A percentile compares a stretch with the other conserved stretches of the same genome.
These are phyloP conservation scores for Gonocerus acuteangulatus DNA, from an alignment of 2,888 invertebrate species.

Conservation along the genomic window DNA sequence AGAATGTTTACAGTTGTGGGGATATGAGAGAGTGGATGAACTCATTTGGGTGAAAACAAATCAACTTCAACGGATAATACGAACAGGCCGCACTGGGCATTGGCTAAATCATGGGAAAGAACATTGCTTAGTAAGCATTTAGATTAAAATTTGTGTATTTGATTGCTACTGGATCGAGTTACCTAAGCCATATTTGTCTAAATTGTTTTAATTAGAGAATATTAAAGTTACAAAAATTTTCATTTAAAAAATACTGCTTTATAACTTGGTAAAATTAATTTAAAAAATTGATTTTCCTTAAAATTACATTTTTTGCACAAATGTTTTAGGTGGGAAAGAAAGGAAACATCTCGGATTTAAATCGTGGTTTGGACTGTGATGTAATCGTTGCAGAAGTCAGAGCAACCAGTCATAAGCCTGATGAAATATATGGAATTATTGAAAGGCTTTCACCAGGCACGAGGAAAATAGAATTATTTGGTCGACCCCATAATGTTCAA, in stretches of 20 bases:
- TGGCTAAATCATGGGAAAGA: constrained; percentile 99
- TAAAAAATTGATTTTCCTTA: too few species aligned
- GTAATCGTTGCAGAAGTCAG: constrained; percentile 97
- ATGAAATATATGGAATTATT: constrained; percentile 96
- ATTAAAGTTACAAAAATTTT: not conserved
- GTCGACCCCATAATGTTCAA: constrained; percentile 93
- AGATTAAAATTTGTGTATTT: too few species aligned
- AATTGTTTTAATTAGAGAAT: not conserved
- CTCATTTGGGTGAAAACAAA: constrained; percentile 99
- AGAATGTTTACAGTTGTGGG: constrained; percentile 93
- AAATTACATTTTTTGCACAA: too few species aligned
- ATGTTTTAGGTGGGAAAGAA: constrained; percentile 78
- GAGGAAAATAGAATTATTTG: constrained; percentile 93
- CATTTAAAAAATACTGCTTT: too few species aligned
- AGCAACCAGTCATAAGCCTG: constrained; percentile 96
- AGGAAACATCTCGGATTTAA: constrained; percentile 82
- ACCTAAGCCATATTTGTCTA: not conserved
- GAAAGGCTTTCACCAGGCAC: constrained; percentile 94
- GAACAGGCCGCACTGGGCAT: constrained; percentile 94
- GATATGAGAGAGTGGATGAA: constrained; percentile 92
- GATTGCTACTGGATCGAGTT: too few species aligned
- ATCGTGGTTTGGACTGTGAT: constrained; percentile 91
- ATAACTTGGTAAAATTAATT: too few species aligned
- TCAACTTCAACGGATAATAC: constrained; percentile 90
- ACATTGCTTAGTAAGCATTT: constrained; percentile 68